phyloP scores from a whole-genome alignment of 2,113 vertebrate genomes.

The Dicrurus megarhynchus region DNA sequence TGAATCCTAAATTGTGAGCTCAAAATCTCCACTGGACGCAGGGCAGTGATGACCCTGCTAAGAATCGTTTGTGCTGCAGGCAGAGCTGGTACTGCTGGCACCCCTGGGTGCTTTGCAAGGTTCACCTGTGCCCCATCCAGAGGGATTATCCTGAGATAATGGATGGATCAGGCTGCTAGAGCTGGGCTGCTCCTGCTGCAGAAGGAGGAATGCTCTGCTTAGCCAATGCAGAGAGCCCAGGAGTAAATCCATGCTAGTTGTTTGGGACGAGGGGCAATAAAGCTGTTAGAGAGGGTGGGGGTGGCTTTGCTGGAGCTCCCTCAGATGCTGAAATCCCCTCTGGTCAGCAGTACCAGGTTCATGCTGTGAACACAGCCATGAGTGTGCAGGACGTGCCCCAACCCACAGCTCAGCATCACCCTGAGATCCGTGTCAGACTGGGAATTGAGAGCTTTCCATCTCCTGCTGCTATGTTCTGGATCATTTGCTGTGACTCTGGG shows the following conservation, averaged over 20 bases:
- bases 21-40: not conserved
- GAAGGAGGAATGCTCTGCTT: not conserved
- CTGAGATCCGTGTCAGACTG: not conserved
- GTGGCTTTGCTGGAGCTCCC: not conserved
- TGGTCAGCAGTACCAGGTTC: not conserved
- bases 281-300: not conserved
- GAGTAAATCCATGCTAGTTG: not conserved
- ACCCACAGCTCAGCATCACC: not conserved
- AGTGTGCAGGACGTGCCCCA: not conserved
- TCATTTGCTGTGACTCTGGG: not conserved
- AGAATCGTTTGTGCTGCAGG: not conserved
- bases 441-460: not conserved
- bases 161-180: not conserved
- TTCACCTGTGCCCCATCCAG: not conserved
- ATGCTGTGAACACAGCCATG: not conserved
- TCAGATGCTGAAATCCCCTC: accelerated
- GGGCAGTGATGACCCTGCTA: not conserved
- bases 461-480: not conserved
- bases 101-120: not conserved
- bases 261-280: not conserved
- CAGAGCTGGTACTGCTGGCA: not conserved
- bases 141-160: not conserved
- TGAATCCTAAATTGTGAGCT: not conserved
- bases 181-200: not conserved
- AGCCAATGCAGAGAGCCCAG: not conserved